Base-by-base conservation (phyloP, 2,113 vertebrate genomes). In the Lophura nycthemera region DNA sequence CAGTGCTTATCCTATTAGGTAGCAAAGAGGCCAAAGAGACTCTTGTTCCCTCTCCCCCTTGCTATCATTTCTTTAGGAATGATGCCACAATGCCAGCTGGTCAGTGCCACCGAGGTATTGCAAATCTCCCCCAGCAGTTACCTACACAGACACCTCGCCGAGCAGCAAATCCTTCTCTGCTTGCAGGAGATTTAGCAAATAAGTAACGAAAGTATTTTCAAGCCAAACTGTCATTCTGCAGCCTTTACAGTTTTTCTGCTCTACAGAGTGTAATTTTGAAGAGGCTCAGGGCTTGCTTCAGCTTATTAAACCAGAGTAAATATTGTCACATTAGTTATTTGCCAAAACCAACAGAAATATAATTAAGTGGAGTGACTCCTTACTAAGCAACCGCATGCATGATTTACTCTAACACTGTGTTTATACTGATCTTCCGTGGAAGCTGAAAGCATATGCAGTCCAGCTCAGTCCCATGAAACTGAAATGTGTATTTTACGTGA, bases 251-350 rank as follows among this genome's bases (percentile, higher is more conserved):
- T 36, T 86, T 89, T 88, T 92, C 60, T 38, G 71, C 83, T 91
- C 72, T 38, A 12, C 11, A 32, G 60, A 80, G 64, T 75, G 88
- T 83, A 79, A 91, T 93, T 96, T 88, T 94, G 63, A 93, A 92
- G 93, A 72, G 85, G 52, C 61, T 88, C 48, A 72, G 76, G 1
- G n/a, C 65, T 86, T 81, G 34, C 43, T 93, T 47, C 76, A 66
- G 83, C 34, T 95, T 96, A 93, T 96, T 88, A 95, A 93, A 34
- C 11, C 27, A 10, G 32, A 92, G 91, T 82, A 96, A 95, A 96
- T 86, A 95, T 11, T 66, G 83, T 13, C 78, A 48, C 82, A 38
- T 71, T 69, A 86, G 93, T 57, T 94, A 75, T 74, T 84, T 88
- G 96, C 95, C 94, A 96, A 96, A 86, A 91, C 0, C 80, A 97